Evolutionary conservation across 1,140 invertebrate species (phyloP).

Genomic region (Brachionus plicatilis): DNA sequence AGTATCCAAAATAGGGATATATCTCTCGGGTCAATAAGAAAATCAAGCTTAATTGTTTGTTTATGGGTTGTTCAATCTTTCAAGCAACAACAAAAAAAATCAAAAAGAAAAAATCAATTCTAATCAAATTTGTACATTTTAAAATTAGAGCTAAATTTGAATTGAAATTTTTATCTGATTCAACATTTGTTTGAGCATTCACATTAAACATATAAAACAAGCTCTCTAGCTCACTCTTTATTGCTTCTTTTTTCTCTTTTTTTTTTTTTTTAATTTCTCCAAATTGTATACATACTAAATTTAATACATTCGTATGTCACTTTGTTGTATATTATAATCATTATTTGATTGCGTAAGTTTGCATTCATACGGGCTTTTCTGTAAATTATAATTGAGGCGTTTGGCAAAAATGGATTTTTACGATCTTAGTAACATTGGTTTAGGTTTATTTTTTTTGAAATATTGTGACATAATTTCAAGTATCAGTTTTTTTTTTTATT

Average conservation of each 20-base stretch:
- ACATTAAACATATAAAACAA: neutral
- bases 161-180: slow-evolving; percentile 2
- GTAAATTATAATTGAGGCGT: neutral
- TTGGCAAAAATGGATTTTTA: neutral
- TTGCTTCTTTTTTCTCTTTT: neutral
- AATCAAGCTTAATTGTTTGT: neutral
- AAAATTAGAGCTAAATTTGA: neutral
- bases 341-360: slow-evolving; percentile 10
- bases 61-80: neutral
- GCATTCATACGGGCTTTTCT: neutral
- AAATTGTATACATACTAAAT: slow-evolving; percentile 17
- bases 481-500: neutral
- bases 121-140: neutral
- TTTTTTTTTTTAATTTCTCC: too few relatives aligned
- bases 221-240: neutral
- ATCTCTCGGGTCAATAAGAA: neutral
- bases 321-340: slow-evolving; percentile 14
- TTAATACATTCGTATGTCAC: slow-evolving; percentile 21
- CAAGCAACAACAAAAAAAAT: neutral
- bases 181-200: neutral
- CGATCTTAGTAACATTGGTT: too few relatives aligned
- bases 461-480: slow-evolving; percentile 20
- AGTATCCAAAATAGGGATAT: neutral
- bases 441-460: neutral
- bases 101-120: neutral